Percentiles rank a stretch among this genome's conserved stretches.
Conservation (phyloP, 2,113 vertebrate species). For the Rafetus swinhoei region DNA sequence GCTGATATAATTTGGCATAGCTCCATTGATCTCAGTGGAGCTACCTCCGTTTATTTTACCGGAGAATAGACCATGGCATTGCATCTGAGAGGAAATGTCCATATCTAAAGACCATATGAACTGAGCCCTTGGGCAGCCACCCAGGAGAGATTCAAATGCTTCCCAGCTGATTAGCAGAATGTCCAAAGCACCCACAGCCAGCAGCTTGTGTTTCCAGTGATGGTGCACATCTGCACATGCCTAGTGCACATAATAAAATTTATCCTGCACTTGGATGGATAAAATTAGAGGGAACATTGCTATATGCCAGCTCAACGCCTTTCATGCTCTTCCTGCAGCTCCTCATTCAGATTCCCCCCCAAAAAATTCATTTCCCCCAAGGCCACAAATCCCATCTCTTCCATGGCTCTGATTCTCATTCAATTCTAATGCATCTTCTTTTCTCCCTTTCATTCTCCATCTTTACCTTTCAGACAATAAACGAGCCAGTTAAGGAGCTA, state of each 20-base stretch:
- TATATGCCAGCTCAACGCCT: too few species aligned
- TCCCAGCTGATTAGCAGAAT: too few species aligned
- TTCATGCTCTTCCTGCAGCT: not conserved
- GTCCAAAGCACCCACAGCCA: too few species aligned
- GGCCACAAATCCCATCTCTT: not conserved
- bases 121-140: too few species aligned
- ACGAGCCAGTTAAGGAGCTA: not conserved
- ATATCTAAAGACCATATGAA: not conserved
- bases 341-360: not conserved
- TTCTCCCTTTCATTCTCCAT: not conserved
- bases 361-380: not conserved
- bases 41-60: not conserved
- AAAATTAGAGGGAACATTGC: too few species aligned
- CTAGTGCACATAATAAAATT: too few species aligned
- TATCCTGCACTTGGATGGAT: too few species aligned
- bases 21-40: not conserved
- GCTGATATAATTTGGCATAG: not conserved
- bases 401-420: not conserved
- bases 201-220: too few species aligned
- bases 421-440: not conserved
- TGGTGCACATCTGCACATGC: too few species aligned
- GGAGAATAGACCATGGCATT: not conserved
- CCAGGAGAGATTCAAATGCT: too few species aligned
- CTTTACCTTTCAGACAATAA: not conserved
- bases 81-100: accelerated